Percentiles rank a stretch among this genome's conserved stretches.
Evolutionary conservation across 2,888 invertebrate genomes (phyloP).

Genomic region (Therioaphis trifolii): DNA sequence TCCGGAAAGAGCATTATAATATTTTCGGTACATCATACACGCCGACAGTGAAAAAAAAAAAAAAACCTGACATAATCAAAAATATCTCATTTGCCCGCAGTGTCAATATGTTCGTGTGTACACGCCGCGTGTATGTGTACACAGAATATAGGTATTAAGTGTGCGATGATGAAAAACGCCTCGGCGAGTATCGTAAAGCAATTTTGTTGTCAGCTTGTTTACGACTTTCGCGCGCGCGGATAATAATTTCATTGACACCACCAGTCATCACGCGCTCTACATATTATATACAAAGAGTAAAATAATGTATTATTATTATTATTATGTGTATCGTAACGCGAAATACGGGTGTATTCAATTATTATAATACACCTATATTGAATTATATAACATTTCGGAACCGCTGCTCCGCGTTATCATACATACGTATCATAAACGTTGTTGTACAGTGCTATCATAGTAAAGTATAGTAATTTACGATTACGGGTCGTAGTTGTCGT

Average conservation of each 20-base stretch:
- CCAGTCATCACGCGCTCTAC: neutral
- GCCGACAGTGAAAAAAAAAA: neutral
- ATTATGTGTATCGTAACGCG: neutral
- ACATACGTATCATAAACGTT: neutral
- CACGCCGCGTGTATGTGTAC: neutral
- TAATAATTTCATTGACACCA: constrained; percentile 43
- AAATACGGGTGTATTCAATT: neutral
- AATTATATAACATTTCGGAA: neutral
- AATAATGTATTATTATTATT: no score
- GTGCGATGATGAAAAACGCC: constrained; percentile 7
- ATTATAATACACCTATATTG: neutral
- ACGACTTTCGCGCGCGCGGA: constrained; percentile 28
- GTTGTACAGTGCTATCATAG: neutral
- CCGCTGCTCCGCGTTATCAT: neutral
- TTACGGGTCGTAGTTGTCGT: no score
- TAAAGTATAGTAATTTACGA: neutral
- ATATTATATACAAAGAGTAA: neutral
- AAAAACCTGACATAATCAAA: neutral
- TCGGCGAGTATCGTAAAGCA: constrained; percentile 12
- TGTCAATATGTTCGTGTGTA: neutral
- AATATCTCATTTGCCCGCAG: neutral
- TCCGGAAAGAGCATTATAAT: no score
- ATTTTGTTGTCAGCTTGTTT: constrained; percentile 38
- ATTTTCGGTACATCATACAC: no score
- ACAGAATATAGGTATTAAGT: constrained; percentile 1